Evolutionary conservation across 2,888 invertebrate genomes (phyloP).

Genomic region (Deilephila elpenor): DNA sequence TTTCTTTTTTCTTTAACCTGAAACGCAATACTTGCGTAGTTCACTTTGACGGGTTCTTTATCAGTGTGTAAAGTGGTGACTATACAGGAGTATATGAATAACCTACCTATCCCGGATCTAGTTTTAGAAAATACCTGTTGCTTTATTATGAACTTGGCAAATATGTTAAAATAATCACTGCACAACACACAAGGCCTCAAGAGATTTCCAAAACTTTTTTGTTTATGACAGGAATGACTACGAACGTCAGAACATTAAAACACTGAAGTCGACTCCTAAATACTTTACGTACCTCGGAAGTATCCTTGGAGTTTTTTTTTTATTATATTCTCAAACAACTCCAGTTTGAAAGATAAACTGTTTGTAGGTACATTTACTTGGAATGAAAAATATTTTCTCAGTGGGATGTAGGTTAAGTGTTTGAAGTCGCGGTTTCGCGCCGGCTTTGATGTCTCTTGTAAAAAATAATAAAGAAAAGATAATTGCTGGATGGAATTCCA

Average conservation of each 20-base stretch:
- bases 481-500: slow-evolving; percentile 37
- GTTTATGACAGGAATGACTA: not conserved
- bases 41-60: too few relatives aligned
- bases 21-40: too few relatives aligned
- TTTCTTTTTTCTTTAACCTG: too few relatives aligned
- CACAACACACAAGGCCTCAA: too few relatives aligned
- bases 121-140: too few relatives aligned
- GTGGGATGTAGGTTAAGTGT: slow-evolving; percentile 38
- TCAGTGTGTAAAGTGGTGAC: too few relatives aligned
- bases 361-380: slow-evolving; percentile 30
- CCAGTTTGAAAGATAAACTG: slow-evolving; percentile 32
- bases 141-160: too few relatives aligned
- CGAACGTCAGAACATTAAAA: not conserved
- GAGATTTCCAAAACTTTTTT: too few relatives aligned
- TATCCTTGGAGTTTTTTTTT: slow-evolving; percentile 3
- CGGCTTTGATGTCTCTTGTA: slow-evolving; percentile 37
- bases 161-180: too few relatives aligned
- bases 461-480: slow-evolving; percentile 39
- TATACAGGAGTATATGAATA: too few relatives aligned
- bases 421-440: slow-evolving; percentile 35
- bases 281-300: slow-evolving; percentile 2
- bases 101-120: too few relatives aligned
- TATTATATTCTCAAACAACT: slow-evolving; percentile 27
- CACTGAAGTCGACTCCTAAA: slow-evolving; percentile 2
- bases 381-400: slow-evolving; percentile 30